Base-by-base conservation (phyloP, 2,797 vertebrate genomes). In the Sylvilagus floridanus region DNA sequence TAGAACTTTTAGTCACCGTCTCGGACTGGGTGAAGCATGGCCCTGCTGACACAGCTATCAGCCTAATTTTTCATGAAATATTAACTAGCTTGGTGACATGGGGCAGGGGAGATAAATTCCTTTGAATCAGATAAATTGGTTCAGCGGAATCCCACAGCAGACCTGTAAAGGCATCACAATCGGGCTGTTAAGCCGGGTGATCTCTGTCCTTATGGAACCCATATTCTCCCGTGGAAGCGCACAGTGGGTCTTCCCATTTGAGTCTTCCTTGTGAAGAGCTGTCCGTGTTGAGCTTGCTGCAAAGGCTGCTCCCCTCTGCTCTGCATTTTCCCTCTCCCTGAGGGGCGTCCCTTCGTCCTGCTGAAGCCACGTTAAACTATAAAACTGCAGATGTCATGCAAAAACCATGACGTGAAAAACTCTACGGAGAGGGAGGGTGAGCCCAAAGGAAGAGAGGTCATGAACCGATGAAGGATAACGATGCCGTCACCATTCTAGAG, bases 31-130 rank as follows among this genome's bases (percentile, higher is more conserved):
- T 68, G 69, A 79, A 88, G 75, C 28, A 50, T 7, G 30, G 87
- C 57, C 75, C 66, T 91, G 84, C 92, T 85, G 84, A 84, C 52
- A 26, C 0, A 54, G 69, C 87, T 68, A 1, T 83, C 81, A 54
- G 0, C 81, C 54, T 88, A 79, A 77, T 95, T 95, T 94, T 65
- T 79, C 68, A 47, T 83, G 82, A 91, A 94, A 84, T 93, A 88
- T 88, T 95, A 93, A 88, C 79, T 90, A 81, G 42, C 75, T 63
- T 77, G 52, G 37, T 86, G 35, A 72, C 75, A 5, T 22, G 37
- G 66, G 60, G 63, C 85, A 69, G 42, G 47, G 12, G 73, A 77
- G 75, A 82, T 54, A 47, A 85, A 73, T 95, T 96, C 69, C 54
- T 78, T 57, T 63, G 60, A 75, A 21, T 83, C 84, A 69, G 78